These are phyloP conservation scores for Acinonyx jubatus DNA, from an alignment of 2,113 vertebrate species.

Conservation along the genomic window DNA sequence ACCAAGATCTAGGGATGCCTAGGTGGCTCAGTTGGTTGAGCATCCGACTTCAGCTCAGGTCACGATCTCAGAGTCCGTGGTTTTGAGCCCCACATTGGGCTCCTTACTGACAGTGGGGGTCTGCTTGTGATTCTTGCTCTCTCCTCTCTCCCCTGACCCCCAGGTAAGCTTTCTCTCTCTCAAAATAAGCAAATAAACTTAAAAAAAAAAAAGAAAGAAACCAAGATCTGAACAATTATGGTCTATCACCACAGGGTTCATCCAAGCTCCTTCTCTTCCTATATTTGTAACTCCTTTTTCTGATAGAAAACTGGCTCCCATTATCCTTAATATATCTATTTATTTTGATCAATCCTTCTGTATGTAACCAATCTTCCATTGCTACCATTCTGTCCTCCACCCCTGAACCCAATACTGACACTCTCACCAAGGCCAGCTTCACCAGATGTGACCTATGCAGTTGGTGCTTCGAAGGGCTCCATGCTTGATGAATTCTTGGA, in stretches of 20 bases:
- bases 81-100: no score
- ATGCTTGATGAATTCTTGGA: background rate
- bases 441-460: background rate
- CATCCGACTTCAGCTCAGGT: no score
- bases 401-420: accelerated
- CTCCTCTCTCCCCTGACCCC: no score
- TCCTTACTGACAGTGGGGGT: no score
- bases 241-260: background rate
- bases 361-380: background rate
- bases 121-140: no score
- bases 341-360: background rate
- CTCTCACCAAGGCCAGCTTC: background rate
- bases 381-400: background rate
- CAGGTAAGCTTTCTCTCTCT: no score
- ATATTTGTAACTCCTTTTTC: background rate
- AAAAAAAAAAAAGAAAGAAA: background rate
- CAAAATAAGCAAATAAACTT: no score
- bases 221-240: background rate
- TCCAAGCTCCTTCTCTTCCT: background rate
- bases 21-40: no score
- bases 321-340: background rate
- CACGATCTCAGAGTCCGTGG: no score
- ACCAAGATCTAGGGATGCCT: background rate
- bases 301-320: background rate
- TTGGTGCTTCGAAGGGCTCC: no score